phyloP scores from a whole-genome alignment of 1,140 invertebrate genomes.

The Trichonephila clavata region DNA sequence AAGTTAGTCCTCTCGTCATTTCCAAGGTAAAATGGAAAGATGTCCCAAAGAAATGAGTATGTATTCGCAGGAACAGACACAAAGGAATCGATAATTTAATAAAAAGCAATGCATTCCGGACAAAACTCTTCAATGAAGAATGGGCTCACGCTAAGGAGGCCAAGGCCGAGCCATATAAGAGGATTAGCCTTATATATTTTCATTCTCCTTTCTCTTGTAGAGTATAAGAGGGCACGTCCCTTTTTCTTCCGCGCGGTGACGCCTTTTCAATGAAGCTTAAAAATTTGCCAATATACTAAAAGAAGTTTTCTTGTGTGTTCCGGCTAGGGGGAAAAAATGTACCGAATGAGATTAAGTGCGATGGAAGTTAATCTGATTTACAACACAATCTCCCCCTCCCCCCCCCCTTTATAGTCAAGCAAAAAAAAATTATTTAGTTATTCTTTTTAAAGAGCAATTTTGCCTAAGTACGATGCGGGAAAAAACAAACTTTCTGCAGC shows the following conservation, averaged over 20 bases:
- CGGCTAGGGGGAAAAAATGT: not conserved
- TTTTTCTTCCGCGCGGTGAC: not conserved
- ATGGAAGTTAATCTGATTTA: slow-evolving; percentile 1
- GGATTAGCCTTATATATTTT: not conserved
- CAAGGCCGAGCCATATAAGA: not conserved
- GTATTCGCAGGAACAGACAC: not conserved
- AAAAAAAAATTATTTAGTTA: not conserved
- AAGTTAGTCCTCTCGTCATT: no score
- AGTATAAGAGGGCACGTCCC: not conserved
- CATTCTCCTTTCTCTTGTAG: not conserved
- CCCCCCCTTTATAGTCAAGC: not conserved
- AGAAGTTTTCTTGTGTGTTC: not conserved
- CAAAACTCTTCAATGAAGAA: slow-evolving; percentile 7
- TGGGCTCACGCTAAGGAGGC: not conserved
- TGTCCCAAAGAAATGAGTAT: no score
- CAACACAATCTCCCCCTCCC: not conserved
- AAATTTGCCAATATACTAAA: not conserved
- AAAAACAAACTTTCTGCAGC: not conserved
- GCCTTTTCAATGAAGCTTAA: not conserved
- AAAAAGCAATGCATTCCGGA: not conserved
- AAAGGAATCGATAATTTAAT: slow-evolving; percentile 32
- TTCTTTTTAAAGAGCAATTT: not conserved
- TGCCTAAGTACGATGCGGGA: not conserved
- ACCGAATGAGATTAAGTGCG: not conserved
- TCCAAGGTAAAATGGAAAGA: no score